Base-by-base conservation (phyloP, 2,113 vertebrate species). In the Podiceps cristatus region DNA sequence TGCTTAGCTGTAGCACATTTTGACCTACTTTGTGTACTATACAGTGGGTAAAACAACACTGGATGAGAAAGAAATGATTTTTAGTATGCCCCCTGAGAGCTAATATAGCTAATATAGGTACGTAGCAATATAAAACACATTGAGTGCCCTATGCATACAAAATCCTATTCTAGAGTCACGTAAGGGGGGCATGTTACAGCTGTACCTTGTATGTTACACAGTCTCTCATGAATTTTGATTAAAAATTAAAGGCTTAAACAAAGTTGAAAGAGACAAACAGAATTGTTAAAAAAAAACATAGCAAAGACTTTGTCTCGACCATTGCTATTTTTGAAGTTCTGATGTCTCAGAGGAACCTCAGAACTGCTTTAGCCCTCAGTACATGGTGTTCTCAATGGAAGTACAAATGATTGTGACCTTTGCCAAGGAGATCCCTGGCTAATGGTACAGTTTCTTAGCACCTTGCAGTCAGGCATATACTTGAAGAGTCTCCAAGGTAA, bases 391-490 rank as follows among this genome's bases (percentile, higher is more conserved):
- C 93, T 95, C 45, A 56, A 50, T 53, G 28, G 73, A 90, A 95
- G 85, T 58, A 85, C 31, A 79, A 92, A 89, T 74, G 84, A 42
- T 27, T 56, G 28, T 89, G 89, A 94, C 95, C 93, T 97, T 92
- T 96, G 95, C 84, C 93, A 86, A 95, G 81, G 93, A 94, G 89
- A 94, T 94, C 42, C 71, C 67, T 67, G 62, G 77, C 69, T 91
- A 91, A 89, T 2, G 4, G 63, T 47, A 76, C 66, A 66, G 27
- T 50, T 91, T 53, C 67, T 82, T 79, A 90, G 74, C 53, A 28
- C 66, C 69, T 47, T 58, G 31, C 35, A 73, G 71, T 33, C 85
- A 83, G 77, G 29, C 52, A 77, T 52, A 62, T 15, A 90, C 56
- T 87, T 90, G 62, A 93, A 55, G 58, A 75, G 62, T 49, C 49